Evolutionary conservation across 37 sponge, comb jelly and placozoan species (phyloP).

Genomic region (Ephydatia muelleri): DNA sequence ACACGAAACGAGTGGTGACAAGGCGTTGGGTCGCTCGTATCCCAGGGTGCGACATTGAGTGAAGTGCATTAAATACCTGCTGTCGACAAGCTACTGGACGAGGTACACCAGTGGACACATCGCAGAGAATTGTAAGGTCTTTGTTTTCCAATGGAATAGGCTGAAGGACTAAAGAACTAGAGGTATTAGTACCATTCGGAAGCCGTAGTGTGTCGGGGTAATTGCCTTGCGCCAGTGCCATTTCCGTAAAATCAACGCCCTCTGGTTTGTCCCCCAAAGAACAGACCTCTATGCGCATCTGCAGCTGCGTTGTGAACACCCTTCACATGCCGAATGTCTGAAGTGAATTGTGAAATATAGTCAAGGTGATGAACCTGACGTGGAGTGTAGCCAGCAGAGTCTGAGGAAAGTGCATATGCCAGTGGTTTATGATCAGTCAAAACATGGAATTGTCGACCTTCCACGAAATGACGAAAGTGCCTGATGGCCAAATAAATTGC

Average conservation of each 20-base stretch:
- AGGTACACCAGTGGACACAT: conserved; percentile 35
- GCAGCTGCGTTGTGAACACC: neutral
- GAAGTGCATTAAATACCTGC: conserved; percentile 23
- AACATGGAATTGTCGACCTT: conserved; percentile 38
- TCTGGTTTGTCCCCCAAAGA: too few species aligned
- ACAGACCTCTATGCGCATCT: too few species aligned
- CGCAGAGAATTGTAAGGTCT: conserved; percentile 23
- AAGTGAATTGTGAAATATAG: too few species aligned
- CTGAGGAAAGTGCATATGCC: too few species aligned
- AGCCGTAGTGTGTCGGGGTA: neutral
- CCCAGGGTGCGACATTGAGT: conserved; percentile 50
- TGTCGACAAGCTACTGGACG: conserved; percentile 40
- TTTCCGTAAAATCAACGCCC: too few species aligned
- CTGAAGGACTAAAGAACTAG: conserved; percentile 15
- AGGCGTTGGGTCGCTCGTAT: conserved; percentile 56
- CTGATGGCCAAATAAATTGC: too few species aligned
- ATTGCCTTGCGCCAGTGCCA: neutral
- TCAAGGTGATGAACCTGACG: too few species aligned
- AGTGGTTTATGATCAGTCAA: too few species aligned
- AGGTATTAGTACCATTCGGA: too few species aligned
- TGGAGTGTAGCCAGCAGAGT: too few species aligned
- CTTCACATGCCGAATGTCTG: conserved; percentile 3
- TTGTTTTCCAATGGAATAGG: conserved; percentile 23
- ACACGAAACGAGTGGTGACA: conserved; percentile 45
- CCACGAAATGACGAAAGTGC: conserved; percentile 44